A percentile compares a stretch with the other conserved stretches of the same genome.
phyloP scores from a whole-genome alignment of 2,888 invertebrate genomes.

The Germaria angustata region DNA sequence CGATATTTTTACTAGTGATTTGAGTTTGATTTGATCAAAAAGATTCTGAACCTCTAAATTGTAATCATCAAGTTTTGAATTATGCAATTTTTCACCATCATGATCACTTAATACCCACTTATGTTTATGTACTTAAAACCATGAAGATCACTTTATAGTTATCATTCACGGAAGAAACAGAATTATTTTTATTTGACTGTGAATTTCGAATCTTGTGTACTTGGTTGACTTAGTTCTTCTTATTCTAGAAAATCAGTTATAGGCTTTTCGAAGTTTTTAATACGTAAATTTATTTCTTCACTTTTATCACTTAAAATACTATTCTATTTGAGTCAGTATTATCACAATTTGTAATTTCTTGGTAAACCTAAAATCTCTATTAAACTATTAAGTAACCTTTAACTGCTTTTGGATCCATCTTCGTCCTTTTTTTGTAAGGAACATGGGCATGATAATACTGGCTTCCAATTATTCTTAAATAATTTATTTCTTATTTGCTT shows the following conservation, averaged over 20 bases:
- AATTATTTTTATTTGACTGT: too few species aligned
- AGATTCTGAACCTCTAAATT: neutral
- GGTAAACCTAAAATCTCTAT: constrained; percentile 9
- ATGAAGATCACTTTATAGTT: constrained; percentile 7
- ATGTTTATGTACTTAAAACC: neutral
- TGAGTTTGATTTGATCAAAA: constrained; percentile 1
- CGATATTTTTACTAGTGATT: neutral
- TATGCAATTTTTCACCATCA: neutral
- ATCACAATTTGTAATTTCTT: constrained; percentile 5
- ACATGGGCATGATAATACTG: too few species aligned
- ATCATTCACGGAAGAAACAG: too few species aligned
- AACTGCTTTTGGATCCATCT: too few species aligned
- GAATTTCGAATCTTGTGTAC: too few species aligned
- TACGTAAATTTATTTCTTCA: neutral
- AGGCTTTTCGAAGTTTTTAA: neutral
- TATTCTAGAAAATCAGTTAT: too few species aligned
- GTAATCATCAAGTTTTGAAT: constrained; percentile 12
- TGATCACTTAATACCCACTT: neutral
- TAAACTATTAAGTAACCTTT: constrained; percentile 48
- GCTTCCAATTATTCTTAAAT: constrained; percentile 52
- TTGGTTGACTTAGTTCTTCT: too few species aligned
- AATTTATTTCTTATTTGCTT: constrained; percentile 46
- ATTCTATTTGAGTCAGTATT: too few species aligned
- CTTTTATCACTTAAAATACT: too few species aligned
- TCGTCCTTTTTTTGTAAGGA: constrained; percentile 58